Conservation (phyloP, 2,797 vertebrate genomes). For the Chaunax sp. region DNA sequence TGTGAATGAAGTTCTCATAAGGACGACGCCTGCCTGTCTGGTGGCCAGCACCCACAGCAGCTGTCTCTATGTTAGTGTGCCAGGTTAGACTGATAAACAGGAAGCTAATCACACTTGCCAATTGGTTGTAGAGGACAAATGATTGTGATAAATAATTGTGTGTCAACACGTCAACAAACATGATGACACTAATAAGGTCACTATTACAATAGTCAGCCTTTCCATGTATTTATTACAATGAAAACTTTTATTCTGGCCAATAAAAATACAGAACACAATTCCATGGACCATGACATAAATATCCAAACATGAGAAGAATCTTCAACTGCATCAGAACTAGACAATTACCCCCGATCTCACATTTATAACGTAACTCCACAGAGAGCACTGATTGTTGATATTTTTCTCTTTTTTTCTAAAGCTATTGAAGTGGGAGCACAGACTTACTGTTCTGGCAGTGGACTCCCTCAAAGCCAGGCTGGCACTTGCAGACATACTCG, state of each 20-base stretch:
- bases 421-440: background rate
- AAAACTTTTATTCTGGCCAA: no score
- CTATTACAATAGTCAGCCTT: no score
- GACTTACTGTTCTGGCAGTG: constrained; percentile 94
- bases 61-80: constrained; percentile 30
- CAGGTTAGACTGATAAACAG: constrained; percentile 26
- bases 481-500: constrained; percentile 91
- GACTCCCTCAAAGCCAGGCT: constrained; percentile 85
- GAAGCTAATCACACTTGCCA: background rate
- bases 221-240: no score
- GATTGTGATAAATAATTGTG: no score
- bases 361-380: background rate
- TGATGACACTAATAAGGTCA: no score
- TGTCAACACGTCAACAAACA: background rate
- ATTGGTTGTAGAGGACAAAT: background rate
- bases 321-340: background rate
- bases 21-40: constrained; percentile 51
- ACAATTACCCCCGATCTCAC: background rate
- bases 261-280: background rate
- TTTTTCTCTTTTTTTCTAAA: background rate
- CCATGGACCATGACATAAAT: background rate
- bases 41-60: constrained; percentile 16
- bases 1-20: constrained; percentile 40
- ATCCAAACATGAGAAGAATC: background rate
- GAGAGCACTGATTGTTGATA: background rate